Base-by-base conservation (phyloP, 2,113 vertebrate species). In the Dasyurus viverrinus region DNA sequence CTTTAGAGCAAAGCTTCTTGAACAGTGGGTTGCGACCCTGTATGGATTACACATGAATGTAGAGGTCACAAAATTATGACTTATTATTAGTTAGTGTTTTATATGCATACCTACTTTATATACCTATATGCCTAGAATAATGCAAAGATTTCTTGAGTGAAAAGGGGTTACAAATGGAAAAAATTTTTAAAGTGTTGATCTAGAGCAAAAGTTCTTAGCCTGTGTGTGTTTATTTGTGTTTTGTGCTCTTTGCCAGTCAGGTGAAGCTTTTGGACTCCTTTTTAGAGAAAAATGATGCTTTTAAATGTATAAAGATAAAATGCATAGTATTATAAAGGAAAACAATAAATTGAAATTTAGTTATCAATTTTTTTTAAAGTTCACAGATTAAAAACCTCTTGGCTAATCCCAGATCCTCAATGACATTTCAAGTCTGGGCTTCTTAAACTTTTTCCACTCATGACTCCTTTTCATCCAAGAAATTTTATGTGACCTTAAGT, bases 351-450 rank as follows among this genome's bases (percentile, higher is more conserved):
- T 76, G 5, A n/a, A 76, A 84, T 84, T 8, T 42, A 84, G n/a
- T 84, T 84, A 23, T 42, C 60, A n/a, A 42, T 42, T 57, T 57
- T 27, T 26, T 9, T 27, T 10, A 0, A 57, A 76, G 19, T 84
- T 84, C 68, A 42, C n/a, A 84, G 68, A 42, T 84, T 84, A 42
- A 84, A 30, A 84, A n/a, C n/a, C 68, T 27, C 89, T 68, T 94
- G 47, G 90, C 36, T 54, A 9, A 89, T 94, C 93, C 93, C 92
- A 96, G 52, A 89, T 55, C 54, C 46, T 93, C 57, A 57, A 50
- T 97, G 93, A 27, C 57, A 90, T 94, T 52, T 11, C 10, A 52
- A 52, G 50, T 52, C 50, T 52, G 50, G 50, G 50, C 50, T 52
- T 52, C 50, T 52, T 52, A 52, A 52, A 52, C 50, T 52, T 52